These are phyloP conservation scores for Thaleichthys pacificus DNA, from an alignment of 2,797 vertebrate species.

Conservation along the genomic window DNA sequence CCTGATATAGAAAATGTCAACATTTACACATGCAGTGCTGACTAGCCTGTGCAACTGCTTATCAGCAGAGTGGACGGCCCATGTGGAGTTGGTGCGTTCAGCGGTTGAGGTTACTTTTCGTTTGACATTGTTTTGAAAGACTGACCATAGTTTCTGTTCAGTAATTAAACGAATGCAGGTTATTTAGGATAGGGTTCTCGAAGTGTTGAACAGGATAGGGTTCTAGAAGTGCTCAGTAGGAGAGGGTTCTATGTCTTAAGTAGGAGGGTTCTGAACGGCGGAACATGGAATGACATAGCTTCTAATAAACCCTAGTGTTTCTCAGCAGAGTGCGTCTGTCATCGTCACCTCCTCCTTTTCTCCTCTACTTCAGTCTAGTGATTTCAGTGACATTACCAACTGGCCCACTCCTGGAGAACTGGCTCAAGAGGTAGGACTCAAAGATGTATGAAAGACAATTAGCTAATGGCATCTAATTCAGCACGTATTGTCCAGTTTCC, in stretches of 20 bases:
- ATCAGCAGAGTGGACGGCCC: background rate
- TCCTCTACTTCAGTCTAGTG: conserved; percentile 74
- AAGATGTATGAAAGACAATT: background rate
- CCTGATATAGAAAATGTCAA: background rate
- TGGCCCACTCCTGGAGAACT: conserved; percentile 97
- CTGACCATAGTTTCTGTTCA: background rate
- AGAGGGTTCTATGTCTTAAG: too few relatives aligned
- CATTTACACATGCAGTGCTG: background rate
- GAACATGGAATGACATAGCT: background rate
- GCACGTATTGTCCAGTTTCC: background rate
- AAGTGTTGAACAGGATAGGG: too few relatives aligned
- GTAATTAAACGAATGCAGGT: background rate
- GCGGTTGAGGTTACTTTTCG: background rate
- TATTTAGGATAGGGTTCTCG: background rate
- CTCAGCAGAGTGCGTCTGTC: background rate
- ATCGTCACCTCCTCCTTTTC: background rate
- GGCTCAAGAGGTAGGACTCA: conserved; percentile 83
- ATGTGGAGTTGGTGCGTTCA: background rate
- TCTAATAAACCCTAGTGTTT: background rate
- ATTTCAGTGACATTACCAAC: conserved; percentile 91
- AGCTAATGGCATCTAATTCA: background rate
- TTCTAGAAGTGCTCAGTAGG: too few relatives aligned
- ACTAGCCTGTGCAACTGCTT: background rate
- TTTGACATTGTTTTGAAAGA: background rate
- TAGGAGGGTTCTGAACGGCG: too few relatives aligned